Conservation (phyloP, 2,113 vertebrate species). For the Sigmodon hispidus region DNA sequence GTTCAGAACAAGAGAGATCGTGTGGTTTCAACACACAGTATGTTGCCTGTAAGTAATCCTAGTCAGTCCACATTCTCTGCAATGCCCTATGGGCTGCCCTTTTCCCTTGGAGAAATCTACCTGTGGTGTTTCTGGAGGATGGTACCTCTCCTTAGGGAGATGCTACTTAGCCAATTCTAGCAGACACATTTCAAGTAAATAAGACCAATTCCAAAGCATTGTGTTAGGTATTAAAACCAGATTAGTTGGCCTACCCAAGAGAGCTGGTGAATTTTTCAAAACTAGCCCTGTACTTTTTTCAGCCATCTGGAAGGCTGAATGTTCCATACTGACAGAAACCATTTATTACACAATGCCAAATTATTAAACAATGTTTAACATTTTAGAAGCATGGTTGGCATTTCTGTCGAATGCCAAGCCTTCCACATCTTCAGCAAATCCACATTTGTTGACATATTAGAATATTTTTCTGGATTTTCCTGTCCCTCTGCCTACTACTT, state of each 20-base stretch:
- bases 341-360: neutral
- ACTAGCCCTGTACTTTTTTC: slow-evolving; percentile 46
- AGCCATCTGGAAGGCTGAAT: slow-evolving; percentile 39
- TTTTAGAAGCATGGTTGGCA: slow-evolving; percentile 54
- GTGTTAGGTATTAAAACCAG: slow-evolving; percentile 64
- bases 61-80: neutral
- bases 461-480: neutral
- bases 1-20: neutral
- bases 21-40: rapidly evolving
- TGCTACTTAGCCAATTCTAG: slow-evolving; percentile 47
- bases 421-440: slow-evolving; percentile 22
- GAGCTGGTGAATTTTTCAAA: slow-evolving; percentile 63
- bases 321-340: slow-evolving; percentile 42
- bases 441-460: rapidly evolving
- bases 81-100: neutral
- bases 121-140: neutral
- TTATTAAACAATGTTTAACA: slow-evolving; percentile 70
- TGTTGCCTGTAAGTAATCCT: neutral
- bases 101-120: neutral
- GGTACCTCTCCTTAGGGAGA: slow-evolving; percentile 37
- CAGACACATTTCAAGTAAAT: slow-evolving; percentile 59
- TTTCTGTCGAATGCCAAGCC: neutral
- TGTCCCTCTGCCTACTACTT: neutral
- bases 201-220: slow-evolving; percentile 43
- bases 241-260: slow-evolving; percentile 65